Conservation (phyloP, 1,140 invertebrate genomes). For the Drosophila bifasciata region DNA sequence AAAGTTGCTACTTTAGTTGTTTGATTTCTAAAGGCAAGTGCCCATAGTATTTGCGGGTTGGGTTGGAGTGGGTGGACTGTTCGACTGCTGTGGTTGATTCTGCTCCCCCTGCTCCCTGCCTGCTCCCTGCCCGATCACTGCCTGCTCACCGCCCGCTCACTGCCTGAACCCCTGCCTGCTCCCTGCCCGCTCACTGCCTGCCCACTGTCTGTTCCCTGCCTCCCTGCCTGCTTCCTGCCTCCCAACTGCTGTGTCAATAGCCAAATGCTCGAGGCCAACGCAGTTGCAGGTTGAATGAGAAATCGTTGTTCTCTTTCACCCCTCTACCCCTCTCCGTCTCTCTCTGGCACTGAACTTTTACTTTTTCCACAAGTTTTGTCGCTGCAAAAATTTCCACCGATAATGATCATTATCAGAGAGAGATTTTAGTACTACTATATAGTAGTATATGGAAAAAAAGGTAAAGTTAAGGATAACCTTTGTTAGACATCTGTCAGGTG, state of each 20-base stretch:
- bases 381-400: constrained; percentile 29
- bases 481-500: constrained; percentile 32
- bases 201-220: constrained; percentile 4
- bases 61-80: not conserved
- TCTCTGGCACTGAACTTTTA: constrained; percentile 58
- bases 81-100: not conserved
- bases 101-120: constrained; percentile 2
- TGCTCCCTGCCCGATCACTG: too few species aligned
- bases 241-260: constrained; percentile 53
- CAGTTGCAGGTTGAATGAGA: constrained; percentile 32
- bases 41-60: constrained; percentile 1
- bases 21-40: constrained; percentile 63
- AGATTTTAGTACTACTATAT: constrained; percentile 13
- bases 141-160: constrained; percentile 3
- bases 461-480: constrained; percentile 23
- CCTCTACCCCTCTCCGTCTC: not conserved
- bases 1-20: constrained; percentile 66
- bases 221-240: constrained; percentile 7
- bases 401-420: constrained; percentile 63
- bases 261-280: constrained; percentile 36
- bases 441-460: too few species aligned
- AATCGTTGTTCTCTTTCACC: constrained; percentile 24
- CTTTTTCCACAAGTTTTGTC: constrained; percentile 52
- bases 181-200: constrained; percentile 4
- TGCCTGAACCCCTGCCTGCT: constrained; percentile 6